A percentile compares a stretch with the other conserved stretches of the same genome.
These are phyloP conservation scores for Uria aalge DNA, from an alignment of 2,113 vertebrate species.

Conservation along the genomic window DNA sequence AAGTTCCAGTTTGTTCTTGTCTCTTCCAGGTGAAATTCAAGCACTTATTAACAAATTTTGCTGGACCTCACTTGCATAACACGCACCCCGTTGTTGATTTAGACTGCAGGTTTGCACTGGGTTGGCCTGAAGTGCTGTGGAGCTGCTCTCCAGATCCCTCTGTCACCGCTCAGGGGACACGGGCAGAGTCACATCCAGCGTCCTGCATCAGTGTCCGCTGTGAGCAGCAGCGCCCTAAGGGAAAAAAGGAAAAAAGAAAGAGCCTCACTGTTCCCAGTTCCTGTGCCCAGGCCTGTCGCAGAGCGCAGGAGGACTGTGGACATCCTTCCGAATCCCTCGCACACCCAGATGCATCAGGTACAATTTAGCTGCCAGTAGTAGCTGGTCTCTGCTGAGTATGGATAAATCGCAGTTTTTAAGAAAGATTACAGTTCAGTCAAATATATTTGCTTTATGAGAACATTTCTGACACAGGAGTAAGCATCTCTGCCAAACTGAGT, in stretches of 20 bases:
- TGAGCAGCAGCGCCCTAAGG: rapidly evolving
- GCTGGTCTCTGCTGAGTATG: background rate
- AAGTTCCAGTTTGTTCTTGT: background rate
- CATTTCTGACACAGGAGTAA: background rate
- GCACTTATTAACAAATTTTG: background rate
- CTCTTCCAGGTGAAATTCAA: background rate
- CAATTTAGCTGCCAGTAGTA: background rate
- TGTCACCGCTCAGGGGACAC: background rate
- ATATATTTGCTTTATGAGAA: background rate
- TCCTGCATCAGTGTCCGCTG: rapidly evolving
- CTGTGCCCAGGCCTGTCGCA: rapidly evolving
- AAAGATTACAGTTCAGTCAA: background rate
- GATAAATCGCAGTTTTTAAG: background rate
- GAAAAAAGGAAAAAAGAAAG: background rate
- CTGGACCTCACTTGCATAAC: background rate
- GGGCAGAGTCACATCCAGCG: background rate
- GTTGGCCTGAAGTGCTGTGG: background rate
- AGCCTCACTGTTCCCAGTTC: background rate
- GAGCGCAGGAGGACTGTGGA: background rate
- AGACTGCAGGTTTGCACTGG: background rate
- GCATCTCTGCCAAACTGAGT: background rate
- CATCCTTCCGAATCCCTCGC: background rate
- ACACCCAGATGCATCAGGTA: too few relatives aligned
- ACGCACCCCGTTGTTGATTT: background rate
- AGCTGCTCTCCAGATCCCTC: background rate